A percentile compares a stretch with the other conserved stretches of the same genome.
These are phyloP conservation scores for Zingel zingel DNA, from an alignment of 2,113 vertebrate species.

Conservation along the genomic window DNA sequence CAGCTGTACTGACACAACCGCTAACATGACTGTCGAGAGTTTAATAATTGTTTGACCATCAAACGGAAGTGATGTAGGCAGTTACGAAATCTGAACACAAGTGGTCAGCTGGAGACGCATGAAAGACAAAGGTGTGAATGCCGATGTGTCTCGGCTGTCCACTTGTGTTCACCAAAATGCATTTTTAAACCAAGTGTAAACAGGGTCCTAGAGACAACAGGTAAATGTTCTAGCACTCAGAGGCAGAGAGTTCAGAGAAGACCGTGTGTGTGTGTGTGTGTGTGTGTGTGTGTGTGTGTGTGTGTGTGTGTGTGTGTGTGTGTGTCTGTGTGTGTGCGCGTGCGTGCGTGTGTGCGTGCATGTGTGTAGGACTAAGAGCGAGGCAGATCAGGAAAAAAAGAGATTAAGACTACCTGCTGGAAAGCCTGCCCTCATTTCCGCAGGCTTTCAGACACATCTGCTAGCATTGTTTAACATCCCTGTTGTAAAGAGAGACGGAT, in stretches of 20 bases:
- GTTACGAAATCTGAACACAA: no score
- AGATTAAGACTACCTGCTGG: slow-evolving; percentile 79
- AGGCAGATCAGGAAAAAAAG: slow-evolving; percentile 35
- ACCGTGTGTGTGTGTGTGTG: not conserved
- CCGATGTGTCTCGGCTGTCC: no score
- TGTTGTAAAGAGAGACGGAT: slow-evolving; percentile 68
- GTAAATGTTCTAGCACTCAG: slow-evolving; percentile 54
- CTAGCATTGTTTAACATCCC: slow-evolving; percentile 74
- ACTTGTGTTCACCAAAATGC: no score
- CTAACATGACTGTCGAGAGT: no score
- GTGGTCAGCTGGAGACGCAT: no score
- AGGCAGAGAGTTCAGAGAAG: slow-evolving; percentile 16
- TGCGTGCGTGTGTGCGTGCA: not conserved
- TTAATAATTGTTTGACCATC: no score
- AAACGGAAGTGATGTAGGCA: no score
- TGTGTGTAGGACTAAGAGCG: not conserved
- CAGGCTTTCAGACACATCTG: slow-evolving; percentile 74
- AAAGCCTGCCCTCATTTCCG: slow-evolving; percentile 77
- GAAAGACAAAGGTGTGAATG: no score
- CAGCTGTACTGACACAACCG: no score
- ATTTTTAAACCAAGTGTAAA: no score
- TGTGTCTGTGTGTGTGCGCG: not conserved
- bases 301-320: not conserved
- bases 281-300: slow-evolving; percentile 1
- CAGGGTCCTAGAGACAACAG: slow-evolving; percentile 52